Percentiles rank a stretch among this genome's conserved stretches.
Evolutionary conservation across 2,888 invertebrate genomes (phyloP).

Genomic region (Dione juno): DNA sequence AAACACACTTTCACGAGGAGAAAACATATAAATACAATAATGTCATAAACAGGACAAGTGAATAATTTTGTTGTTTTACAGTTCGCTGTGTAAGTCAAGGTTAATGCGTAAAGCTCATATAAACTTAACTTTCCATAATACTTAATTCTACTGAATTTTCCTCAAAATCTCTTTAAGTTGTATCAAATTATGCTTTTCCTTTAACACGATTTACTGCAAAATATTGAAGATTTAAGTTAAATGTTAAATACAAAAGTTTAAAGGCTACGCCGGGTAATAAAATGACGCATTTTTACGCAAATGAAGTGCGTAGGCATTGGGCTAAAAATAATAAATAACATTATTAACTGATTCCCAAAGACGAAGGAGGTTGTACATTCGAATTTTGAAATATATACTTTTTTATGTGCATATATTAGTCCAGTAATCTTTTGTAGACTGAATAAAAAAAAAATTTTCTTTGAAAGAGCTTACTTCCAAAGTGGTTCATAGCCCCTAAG

Average conservation of each 20-base stretch:
- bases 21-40: background rate
- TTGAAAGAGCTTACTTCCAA: too few relatives aligned
- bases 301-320: background rate
- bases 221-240: background rate
- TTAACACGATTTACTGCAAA: slow-evolving; percentile 11
- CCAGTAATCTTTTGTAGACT: too few relatives aligned
- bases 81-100: background rate
- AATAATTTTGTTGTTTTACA: background rate
- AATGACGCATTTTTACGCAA: background rate
- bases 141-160: background rate
- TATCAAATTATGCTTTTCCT: background rate
- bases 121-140: slow-evolving; percentile 3
- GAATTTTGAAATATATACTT: too few relatives aligned
- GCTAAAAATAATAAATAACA: too few relatives aligned
- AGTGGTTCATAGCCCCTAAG: too few relatives aligned
- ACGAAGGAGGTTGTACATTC: too few relatives aligned
- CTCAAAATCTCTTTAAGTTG: background rate
- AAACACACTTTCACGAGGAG: too few relatives aligned
- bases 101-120: background rate
- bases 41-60: background rate
- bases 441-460: too few relatives aligned
- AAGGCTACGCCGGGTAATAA: background rate
- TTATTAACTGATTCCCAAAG: too few relatives aligned
- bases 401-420: too few relatives aligned
- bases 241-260: slow-evolving; percentile 7